These are phyloP conservation scores for Semibalanus balanoides DNA, from an alignment of 1,140 invertebrate species.

Conservation along the genomic window DNA sequence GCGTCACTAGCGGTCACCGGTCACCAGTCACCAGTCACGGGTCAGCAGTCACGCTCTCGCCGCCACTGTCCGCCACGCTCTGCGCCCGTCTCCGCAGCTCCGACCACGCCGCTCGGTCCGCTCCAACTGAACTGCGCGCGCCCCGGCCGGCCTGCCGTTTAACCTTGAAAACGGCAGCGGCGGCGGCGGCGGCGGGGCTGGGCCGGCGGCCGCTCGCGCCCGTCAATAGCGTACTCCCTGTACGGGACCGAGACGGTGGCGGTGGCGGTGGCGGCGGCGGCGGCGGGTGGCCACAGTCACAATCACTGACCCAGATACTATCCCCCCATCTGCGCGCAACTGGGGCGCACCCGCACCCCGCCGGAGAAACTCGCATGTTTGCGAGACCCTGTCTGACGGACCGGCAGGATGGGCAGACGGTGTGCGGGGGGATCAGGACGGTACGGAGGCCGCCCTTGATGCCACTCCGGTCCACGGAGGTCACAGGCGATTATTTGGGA, in stretches of 20 bases:
- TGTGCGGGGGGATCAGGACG: too few relatives aligned
- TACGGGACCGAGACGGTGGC: not conserved
- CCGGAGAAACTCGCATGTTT: not conserved
- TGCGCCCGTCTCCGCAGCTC: not conserved
- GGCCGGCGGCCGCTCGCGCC: conserved; percentile 21
- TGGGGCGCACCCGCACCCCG: not conserved
- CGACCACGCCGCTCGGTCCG: too few relatives aligned
- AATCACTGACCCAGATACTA: not conserved
- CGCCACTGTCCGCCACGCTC: not conserved
- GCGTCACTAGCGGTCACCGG: not conserved
- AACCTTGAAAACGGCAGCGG: conserved; percentile 8
- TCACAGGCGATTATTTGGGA: too few relatives aligned
- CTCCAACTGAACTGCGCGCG: not conserved
- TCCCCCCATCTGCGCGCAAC: not conserved
- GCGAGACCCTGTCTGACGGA: not conserved
- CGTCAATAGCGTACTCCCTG: conserved; percentile 24
- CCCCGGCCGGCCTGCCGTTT: not conserved
- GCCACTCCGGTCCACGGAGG: too few relatives aligned
- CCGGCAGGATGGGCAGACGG: not conserved
- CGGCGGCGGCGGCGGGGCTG: conserved; percentile 12
- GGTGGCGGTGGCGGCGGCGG: too few relatives aligned
- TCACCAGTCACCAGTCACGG: not conserved
- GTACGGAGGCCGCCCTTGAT: not conserved
- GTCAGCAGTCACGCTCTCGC: not conserved
- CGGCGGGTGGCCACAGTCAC: not conserved